Conservation (phyloP, 1,140 invertebrate species). For the Ips typographus region DNA sequence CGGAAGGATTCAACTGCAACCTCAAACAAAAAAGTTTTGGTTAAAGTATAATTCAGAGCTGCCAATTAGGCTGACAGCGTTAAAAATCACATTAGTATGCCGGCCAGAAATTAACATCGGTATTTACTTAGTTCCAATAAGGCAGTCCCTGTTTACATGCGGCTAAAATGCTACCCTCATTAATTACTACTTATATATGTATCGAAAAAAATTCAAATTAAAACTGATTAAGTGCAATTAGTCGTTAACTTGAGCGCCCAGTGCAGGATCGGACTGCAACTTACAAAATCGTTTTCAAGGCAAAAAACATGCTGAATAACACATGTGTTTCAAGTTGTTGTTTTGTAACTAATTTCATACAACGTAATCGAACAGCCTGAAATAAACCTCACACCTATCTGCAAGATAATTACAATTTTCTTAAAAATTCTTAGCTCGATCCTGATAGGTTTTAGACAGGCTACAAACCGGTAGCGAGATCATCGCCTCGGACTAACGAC, state of each 20-base stretch:
- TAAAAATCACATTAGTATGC: background rate
- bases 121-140: conserved; percentile 4
- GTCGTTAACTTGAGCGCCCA: background rate
- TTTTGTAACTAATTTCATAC: too few relatives aligned
- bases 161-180: conserved; percentile 8
- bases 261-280: background rate
- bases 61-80: too few relatives aligned
- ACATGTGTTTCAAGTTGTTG: too few relatives aligned
- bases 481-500: conserved; percentile 5
- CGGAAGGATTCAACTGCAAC: too few relatives aligned
- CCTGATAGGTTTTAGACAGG: background rate
- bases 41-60: too few relatives aligned
- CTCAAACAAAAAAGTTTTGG: too few relatives aligned
- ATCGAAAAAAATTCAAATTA: conserved; percentile 8
- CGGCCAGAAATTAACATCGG: background rate
- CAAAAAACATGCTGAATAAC: too few relatives aligned
- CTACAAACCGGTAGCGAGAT: conserved; percentile 8
- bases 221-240: conserved; percentile 11
- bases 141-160: background rate
- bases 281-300: background rate
- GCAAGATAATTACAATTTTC: too few relatives aligned
- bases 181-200: conserved; percentile 9
- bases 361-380: too few relatives aligned
- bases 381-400: too few relatives aligned
- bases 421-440: too few relatives aligned